phyloP scores from a whole-genome alignment of 2,113 vertebrate genomes.

The Dunckerocampus dactyliophorus region DNA sequence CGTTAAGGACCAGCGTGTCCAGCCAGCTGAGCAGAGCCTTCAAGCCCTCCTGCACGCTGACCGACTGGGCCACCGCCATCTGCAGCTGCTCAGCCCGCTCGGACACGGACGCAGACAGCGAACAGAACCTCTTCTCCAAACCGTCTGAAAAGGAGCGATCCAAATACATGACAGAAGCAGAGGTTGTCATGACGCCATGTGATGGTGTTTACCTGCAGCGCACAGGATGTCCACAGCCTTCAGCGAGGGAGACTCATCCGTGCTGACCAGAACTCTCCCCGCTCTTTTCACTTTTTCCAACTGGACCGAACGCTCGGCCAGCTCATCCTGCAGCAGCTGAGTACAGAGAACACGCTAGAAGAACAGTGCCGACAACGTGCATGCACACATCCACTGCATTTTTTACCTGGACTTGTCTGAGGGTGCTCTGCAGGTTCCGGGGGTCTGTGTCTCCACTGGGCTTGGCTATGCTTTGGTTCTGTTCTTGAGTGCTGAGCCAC shows the following conservation, averaged over 20 bases:
- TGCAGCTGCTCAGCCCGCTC: slow-evolving; percentile 86
- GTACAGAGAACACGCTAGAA: neutral
- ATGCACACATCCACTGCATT: neutral
- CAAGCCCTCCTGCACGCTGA: slow-evolving; percentile 91
- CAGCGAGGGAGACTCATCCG: slow-evolving; percentile 79
- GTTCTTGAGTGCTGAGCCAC: slow-evolving; percentile 84
- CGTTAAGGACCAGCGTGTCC: slow-evolving; percentile 73
- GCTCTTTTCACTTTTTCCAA: slow-evolving; percentile 92
- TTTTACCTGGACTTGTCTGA: slow-evolving; percentile 81
- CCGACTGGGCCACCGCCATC: slow-evolving; percentile 90
- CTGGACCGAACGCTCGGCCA: slow-evolving; percentile 87
- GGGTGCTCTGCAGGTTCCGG: slow-evolving; percentile 77
- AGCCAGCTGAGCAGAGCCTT: slow-evolving; percentile 83
- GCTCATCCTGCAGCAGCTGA: slow-evolving; percentile 86
- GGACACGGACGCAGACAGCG: slow-evolving; percentile 78
- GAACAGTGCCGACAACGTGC: neutral
- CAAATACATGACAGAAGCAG: neutral
- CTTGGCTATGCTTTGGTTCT: slow-evolving; percentile 67
- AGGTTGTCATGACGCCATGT: neutral
- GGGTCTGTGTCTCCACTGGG: slow-evolving; percentile 81
- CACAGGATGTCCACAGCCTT: slow-evolving; percentile 75
- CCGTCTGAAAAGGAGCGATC: slow-evolving; percentile 65
- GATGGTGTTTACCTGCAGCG: slow-evolving; percentile 76
- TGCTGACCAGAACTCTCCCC: slow-evolving; percentile 77
- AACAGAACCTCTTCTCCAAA: slow-evolving; percentile 79